Evolutionary conservation across 1,140 invertebrate species (phyloP), one percentile per base, ranked within the genome.

Genomic region (Lasioglossum albipes): DNA sequence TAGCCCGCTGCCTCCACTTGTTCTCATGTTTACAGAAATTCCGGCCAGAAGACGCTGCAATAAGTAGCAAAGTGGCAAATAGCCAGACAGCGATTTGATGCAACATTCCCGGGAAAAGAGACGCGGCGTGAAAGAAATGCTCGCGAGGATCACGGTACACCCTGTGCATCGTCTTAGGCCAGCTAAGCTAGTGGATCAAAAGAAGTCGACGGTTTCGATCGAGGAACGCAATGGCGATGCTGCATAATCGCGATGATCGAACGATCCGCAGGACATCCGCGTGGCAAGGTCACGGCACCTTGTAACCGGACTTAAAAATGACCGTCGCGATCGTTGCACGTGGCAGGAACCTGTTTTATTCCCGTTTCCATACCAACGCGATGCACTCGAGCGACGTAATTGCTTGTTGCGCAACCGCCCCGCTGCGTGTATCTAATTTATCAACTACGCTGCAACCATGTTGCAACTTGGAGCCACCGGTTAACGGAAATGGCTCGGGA

Each of bases 141-240:
- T 12, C 45, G 45, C 45, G 9, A 49, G 13, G 45, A 49, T 49
- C 45, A 49, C 45, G 9, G 9, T 49, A 49, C 45, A 49, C 10
- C 45, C 45, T 49, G 9, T 3, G 45, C 45, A 49, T 49, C 45
- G 45, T 49, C 45, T 12, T 13, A 49, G 45, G 10, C 1, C 13
- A 49, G 12, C 9, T 42, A 52, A 52, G 7, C 20, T 36, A 36
- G 16, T n/a, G 57, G 64, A 82, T 13, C 20, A 72, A 72, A 72
- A 72, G 72, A 85, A 85, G 77, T 84, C 73, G 82, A 85, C 73
- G 72, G 73, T 59, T 9, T 45, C 16, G 31, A 10, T 27, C 36
- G 36, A 7, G 27, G 57, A 54, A 0, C 20, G 3, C 7, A 27
- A 0, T 2, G 13, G 20, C 20, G 16, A 20, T 13, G 13, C 20